A percentile compares a stretch with the other conserved stretches of the same genome.
Conservation (phyloP, 2,113 vertebrate genomes). For the Tachuris rubrigastra region DNA sequence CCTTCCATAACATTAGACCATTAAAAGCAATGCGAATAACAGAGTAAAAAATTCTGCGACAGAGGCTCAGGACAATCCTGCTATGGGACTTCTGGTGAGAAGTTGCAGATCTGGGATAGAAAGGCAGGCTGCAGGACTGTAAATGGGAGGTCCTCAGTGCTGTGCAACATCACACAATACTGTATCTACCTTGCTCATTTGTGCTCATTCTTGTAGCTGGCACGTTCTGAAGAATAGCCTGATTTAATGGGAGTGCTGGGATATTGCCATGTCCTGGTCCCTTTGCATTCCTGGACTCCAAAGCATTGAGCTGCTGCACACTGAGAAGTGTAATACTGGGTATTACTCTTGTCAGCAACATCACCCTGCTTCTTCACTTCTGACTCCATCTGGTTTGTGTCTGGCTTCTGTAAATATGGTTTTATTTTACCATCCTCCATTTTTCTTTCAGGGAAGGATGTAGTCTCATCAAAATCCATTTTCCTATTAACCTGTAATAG, state of each 20-base stretch:
- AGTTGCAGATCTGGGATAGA: not conserved
- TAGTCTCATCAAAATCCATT: not conserved
- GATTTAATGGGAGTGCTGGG: not conserved
- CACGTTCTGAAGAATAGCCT: not conserved
- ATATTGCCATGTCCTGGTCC: not conserved
- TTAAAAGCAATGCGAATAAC: not conserved
- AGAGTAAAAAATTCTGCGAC: not conserved
- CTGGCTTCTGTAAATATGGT: not conserved
- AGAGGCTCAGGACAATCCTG: not conserved
- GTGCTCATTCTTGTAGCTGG: not conserved
- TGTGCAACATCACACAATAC: not conserved
- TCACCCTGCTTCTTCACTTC: not conserved
- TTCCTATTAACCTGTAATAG: not conserved
- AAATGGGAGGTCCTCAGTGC: not conserved
- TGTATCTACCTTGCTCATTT: not conserved
- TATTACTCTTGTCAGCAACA: not conserved
- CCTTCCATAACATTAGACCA: not conserved
- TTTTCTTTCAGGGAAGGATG: not conserved
- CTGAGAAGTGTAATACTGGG: not conserved
- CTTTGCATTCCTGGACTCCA: not conserved
- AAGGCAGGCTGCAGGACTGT: not conserved
- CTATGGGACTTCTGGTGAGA: not conserved
- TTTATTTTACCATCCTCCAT: not conserved
- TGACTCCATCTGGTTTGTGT: not conserved
- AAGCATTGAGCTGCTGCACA: not conserved